A percentile compares a stretch with the other conserved stretches of the same genome.
phyloP scores from a whole-genome alignment of 2,888 invertebrate species.

The Drosophila villosipedis region DNA sequence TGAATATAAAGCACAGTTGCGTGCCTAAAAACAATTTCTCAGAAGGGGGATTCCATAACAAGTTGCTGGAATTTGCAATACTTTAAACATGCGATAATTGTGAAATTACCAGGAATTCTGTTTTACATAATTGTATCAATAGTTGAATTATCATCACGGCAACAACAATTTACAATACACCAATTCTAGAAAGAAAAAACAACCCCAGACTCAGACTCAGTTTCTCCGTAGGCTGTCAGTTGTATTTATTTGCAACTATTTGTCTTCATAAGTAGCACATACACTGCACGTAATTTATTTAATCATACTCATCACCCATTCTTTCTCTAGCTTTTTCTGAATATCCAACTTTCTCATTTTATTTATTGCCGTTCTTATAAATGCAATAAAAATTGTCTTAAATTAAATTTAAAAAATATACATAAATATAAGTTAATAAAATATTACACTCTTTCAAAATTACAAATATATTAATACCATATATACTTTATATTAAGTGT shows the following conservation, averaged over 20 bases:
- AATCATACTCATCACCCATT: not conserved
- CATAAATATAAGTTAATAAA: too few relatives aligned
- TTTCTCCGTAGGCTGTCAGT: constrained; percentile 31
- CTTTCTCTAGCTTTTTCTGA: not conserved
- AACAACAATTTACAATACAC: constrained; percentile 3
- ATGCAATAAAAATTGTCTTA: not conserved
- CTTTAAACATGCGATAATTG: constrained; percentile 63
- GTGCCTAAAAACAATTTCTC: constrained; percentile 58
- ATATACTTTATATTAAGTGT: not conserved
- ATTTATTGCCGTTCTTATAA: not conserved
- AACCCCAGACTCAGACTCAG: not conserved
- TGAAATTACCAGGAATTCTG: constrained; percentile 65
- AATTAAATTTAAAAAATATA: too few relatives aligned
- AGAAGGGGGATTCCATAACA: constrained; percentile 42
- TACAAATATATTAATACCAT: not conserved
- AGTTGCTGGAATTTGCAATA: constrained; percentile 59
- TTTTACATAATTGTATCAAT: constrained; percentile 69
- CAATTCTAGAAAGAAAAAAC: not conserved
- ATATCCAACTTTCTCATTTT: not conserved
- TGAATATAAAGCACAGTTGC: constrained; percentile 32
- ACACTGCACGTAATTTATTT: not conserved
- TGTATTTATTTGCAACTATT: constrained; percentile 41
- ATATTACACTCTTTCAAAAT: too few relatives aligned
- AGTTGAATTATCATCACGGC: constrained; percentile 42
- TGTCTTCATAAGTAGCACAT: constrained; percentile 32